Conservation (phyloP, 1,140 invertebrate genomes). For the Plectus sambesii region DNA sequence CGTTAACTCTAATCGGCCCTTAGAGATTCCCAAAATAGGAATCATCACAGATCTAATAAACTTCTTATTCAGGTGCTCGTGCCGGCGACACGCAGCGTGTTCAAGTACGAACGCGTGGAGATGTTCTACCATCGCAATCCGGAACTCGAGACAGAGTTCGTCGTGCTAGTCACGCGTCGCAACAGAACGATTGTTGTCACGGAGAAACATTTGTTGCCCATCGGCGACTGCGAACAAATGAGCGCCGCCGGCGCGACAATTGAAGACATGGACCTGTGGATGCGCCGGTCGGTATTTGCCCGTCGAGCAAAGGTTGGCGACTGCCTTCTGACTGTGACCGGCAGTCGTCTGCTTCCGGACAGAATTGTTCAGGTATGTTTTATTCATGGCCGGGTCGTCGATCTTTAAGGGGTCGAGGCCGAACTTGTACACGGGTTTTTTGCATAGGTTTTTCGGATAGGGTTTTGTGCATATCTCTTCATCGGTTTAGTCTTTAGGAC, state of each 20-base stretch:
- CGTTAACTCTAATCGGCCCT: too few relatives aligned
- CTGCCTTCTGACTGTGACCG: conserved; percentile 26
- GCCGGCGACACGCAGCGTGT: conserved; percentile 20
- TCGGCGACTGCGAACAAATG: conserved; percentile 30
- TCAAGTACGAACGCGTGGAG: conserved; percentile 33
- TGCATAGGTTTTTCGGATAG: conserved; percentile 10
- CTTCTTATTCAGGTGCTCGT: conserved; percentile 31
- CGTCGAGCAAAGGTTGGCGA: conserved; percentile 27
- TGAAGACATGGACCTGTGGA: conserved; percentile 28
- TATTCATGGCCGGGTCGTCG: conserved; percentile 22
- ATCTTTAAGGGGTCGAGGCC: conserved; percentile 23
- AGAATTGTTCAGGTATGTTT: too few relatives aligned
- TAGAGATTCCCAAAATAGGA: too few relatives aligned
- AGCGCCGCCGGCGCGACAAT: conserved; percentile 7
- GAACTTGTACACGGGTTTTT: conserved; percentile 2
- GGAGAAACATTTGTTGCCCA: conserved; percentile 29
- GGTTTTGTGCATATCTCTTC: too few relatives aligned
- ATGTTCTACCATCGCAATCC: conserved; percentile 34
- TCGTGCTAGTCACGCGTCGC: conserved; percentile 22
- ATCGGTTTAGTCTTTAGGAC: too few relatives aligned
- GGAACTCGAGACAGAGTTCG: conserved; percentile 19
- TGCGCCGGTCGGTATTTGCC: conserved; percentile 29
- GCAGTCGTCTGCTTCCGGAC: not conserved
- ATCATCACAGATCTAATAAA: too few relatives aligned
- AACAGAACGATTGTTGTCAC: conserved; percentile 31